phyloP scores from a whole-genome alignment of 2,888 invertebrate species.

The Mythimna pallens region DNA sequence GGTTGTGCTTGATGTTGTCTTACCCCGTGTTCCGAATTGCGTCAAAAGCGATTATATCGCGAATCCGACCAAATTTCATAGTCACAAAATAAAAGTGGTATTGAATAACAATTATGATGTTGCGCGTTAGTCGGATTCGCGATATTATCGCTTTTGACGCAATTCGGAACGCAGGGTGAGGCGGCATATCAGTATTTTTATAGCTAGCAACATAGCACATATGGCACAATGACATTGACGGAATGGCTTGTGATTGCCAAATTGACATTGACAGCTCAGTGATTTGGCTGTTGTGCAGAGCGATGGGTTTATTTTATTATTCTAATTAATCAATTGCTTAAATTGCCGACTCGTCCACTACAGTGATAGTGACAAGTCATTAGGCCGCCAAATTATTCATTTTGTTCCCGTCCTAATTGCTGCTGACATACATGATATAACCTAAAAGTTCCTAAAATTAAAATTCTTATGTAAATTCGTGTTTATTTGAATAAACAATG shows the following conservation, averaged over 20 bases:
- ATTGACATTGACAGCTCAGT: slow-evolving; percentile 16
- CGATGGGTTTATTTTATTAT: slow-evolving; percentile 50
- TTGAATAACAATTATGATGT: no score
- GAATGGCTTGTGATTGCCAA: neutral
- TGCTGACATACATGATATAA: slow-evolving; percentile 59
- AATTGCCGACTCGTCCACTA: slow-evolving; percentile 82
- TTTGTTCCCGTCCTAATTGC: slow-evolving; percentile 34
- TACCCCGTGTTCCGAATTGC: no score
- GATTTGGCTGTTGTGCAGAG: slow-evolving; percentile 31
- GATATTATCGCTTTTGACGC: no score
- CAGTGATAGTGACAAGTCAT: slow-evolving; percentile 87
- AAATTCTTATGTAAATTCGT: slow-evolving; percentile 68
- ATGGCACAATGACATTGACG: slow-evolving; percentile 5
- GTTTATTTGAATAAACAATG: slow-evolving; percentile 74
- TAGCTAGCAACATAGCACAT: neutral
- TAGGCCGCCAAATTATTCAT: slow-evolving; percentile 35
- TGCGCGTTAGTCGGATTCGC: no score
- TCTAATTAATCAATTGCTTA: slow-evolving; percentile 56
- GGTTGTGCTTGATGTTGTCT: no score
- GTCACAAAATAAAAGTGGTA: no score
- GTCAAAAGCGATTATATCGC: no score
- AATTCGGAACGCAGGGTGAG: no score
- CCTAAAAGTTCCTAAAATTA: slow-evolving; percentile 61
- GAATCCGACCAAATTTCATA: no score
- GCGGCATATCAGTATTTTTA: slow-evolving; percentile 1